phyloP scores from a whole-genome alignment of 64 coral and sea anemone species.

The Montipora cactus region DNA sequence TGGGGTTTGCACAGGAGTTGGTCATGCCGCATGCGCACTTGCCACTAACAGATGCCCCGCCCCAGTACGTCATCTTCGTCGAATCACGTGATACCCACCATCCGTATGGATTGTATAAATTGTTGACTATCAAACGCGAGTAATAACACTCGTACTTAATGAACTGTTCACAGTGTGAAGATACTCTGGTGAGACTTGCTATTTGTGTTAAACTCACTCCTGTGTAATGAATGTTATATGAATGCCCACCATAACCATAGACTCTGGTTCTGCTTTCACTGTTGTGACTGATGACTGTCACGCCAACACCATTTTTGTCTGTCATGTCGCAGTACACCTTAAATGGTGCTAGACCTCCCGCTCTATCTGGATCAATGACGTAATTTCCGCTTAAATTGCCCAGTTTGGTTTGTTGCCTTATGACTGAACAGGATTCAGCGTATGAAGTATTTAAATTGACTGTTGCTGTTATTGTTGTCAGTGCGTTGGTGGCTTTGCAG shows the following conservation, averaged over 20 bases:
- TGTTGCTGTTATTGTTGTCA: not conserved
- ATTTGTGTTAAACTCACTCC: not conserved
- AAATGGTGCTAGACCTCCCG: not conserved
- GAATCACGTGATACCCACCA: conserved; percentile 25
- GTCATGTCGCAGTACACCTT: not conserved
- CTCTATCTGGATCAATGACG: not conserved
- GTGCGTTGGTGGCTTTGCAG: not conserved
- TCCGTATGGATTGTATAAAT: not conserved
- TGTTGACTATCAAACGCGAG: not conserved
- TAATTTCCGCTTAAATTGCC: not conserved
- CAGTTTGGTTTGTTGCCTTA: not conserved
- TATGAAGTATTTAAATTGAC: not conserved
- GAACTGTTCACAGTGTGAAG: conserved; percentile 20
- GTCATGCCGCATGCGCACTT: conserved; percentile 4
- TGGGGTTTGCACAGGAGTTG: conserved; percentile 1
- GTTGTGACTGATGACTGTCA: not conserved
- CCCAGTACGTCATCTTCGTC: conserved; percentile 30
- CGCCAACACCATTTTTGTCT: not conserved
- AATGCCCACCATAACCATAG: not conserved
- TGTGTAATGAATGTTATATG: not conserved
- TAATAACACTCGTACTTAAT: not conserved
- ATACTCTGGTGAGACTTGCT: not conserved
- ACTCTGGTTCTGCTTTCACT: not conserved
- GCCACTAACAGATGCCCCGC: conserved; percentile 16
- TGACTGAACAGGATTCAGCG: not conserved